Conservation (phyloP, 2,797 vertebrate genomes). For the Leuciscus waleckii region DNA sequence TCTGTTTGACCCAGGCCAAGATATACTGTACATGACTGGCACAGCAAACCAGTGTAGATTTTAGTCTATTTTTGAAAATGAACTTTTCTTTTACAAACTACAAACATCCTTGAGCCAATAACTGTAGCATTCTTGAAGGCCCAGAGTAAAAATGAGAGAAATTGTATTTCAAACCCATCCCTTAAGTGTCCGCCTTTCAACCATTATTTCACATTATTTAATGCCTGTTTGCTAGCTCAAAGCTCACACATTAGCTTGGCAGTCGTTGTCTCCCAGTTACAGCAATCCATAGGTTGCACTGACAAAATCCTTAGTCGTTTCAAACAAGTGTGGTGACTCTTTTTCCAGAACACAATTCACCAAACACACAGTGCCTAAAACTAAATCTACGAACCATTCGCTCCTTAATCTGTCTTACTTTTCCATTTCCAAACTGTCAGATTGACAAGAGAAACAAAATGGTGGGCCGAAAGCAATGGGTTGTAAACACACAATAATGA, state of each 20-base stretch:
- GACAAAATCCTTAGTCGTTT: conserved; percentile 69
- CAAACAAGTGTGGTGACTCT: conserved; percentile 51
- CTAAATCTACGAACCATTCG: conserved; percentile 72
- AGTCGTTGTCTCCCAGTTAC: conserved; percentile 79
- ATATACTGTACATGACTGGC: not conserved
- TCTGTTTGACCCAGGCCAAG: not conserved
- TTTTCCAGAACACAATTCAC: conserved; percentile 55
- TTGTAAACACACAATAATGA: conserved; percentile 61
- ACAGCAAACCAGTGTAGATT: conserved; percentile 1
- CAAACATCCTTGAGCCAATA: not conserved
- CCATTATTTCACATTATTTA: conserved; percentile 14
- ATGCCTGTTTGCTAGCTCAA: conserved; percentile 52
- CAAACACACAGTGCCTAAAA: conserved; percentile 73
- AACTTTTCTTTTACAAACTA: not conserved
- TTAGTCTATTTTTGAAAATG: not conserved
- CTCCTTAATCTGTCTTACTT: conserved; percentile 48
- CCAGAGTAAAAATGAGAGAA: not conserved
- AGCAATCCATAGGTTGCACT: conserved; percentile 99
- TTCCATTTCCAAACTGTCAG: conserved; percentile 63
- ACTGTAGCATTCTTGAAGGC: not conserved
- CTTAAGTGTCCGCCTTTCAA: conserved; percentile 3
- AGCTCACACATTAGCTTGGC: conserved; percentile 60
- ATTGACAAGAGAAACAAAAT: conserved; percentile 64
- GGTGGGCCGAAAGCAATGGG: conserved; percentile 64
- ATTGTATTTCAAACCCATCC: conserved; percentile 2